These are phyloP conservation scores for Drosophila rubida DNA, from an alignment of 2,888 invertebrate genomes.

Conservation along the genomic window DNA sequence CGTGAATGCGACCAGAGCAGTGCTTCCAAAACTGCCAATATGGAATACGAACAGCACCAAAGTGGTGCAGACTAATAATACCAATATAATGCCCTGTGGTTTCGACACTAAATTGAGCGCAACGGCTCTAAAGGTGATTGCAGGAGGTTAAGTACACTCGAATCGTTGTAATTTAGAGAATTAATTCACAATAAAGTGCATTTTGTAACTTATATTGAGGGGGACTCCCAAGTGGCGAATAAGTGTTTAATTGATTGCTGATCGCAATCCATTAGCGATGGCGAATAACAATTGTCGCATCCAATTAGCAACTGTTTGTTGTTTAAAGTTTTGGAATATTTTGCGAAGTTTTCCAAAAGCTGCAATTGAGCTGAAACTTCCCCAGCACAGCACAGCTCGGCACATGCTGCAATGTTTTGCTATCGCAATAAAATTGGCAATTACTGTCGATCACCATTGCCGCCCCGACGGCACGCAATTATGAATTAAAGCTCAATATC, in stretches of 20 bases:
- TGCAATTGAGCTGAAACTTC: constrained; percentile 15
- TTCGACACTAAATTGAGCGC: constrained; percentile 34
- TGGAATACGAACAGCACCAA: background rate
- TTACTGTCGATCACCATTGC: constrained; percentile 62
- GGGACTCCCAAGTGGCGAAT: background rate
- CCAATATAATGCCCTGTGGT: background rate
- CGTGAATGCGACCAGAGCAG: background rate
- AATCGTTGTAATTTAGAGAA: background rate
- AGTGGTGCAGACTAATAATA: background rate
- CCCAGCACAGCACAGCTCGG: too few species aligned
- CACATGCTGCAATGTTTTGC: constrained; percentile 3
- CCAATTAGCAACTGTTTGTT: background rate
- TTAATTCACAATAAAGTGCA: constrained; percentile 8
- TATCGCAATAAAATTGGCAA: constrained; percentile 42
- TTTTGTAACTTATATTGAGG: background rate
- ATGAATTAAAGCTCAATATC: constrained; percentile 50
- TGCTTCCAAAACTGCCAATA: background rate
- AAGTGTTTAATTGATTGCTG: constrained; percentile 1
- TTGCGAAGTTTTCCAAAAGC: constrained; percentile 27
- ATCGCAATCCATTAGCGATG: background rate
- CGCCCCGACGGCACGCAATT: constrained; percentile 40
- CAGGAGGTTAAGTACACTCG: constrained; percentile 17
- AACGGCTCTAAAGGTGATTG: constrained; percentile 38
- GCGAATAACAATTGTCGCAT: background rate
- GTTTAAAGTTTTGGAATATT: constrained; percentile 8